Evolutionary conservation across 2,888 invertebrate species (phyloP), one percentile per base, ranked within the genome.

Genomic region (Ophion ventricosus): DNA sequence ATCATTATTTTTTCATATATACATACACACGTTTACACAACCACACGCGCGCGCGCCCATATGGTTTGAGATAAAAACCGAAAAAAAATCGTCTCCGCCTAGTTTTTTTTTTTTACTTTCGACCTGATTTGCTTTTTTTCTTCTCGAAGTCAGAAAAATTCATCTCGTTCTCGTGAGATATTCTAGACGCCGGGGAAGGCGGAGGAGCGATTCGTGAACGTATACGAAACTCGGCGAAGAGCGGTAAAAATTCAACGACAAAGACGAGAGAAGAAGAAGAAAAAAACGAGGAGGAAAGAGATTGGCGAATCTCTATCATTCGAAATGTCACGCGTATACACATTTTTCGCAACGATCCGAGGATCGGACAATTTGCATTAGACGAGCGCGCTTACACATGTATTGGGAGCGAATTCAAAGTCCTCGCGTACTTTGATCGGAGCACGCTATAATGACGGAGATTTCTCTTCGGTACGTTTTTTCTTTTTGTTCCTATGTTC

Each of bases 321-420:
- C 74, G 63, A 74, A 80, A 14, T 82, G 59, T 75, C n/a, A 23
- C n/a, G 26, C 29, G 69, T 49, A 69, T 49, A 59, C 56, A 59
- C 35, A 63, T 54, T 49, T 63, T 43, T 43, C 67, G 61, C 63
- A 54, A 79, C 70, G 25, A 72, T 56, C n/a, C 20, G 43, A 43
- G 43, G 43, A 7, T 11, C 25, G 43, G 25, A 56, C n/a, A 40
- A 76, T 56, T 57, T 20, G 35, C 35, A 25, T 43, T 43, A 26
- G 29, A 61, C 40, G 23, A 40, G 54, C 54, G 74, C 43, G 43
- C 29, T 78, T 75, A 84, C 76, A 79, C 75, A 84, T 84, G 84
- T 82, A 84, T 84, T 76, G 73, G 61, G 84, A 82, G 59, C 84
- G 84, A 76, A 82, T 84, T 82, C 78, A 84, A 84, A 84, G 78